phyloP scores from a whole-genome alignment of 1,140 invertebrate genomes.

The Periplaneta americana region DNA sequence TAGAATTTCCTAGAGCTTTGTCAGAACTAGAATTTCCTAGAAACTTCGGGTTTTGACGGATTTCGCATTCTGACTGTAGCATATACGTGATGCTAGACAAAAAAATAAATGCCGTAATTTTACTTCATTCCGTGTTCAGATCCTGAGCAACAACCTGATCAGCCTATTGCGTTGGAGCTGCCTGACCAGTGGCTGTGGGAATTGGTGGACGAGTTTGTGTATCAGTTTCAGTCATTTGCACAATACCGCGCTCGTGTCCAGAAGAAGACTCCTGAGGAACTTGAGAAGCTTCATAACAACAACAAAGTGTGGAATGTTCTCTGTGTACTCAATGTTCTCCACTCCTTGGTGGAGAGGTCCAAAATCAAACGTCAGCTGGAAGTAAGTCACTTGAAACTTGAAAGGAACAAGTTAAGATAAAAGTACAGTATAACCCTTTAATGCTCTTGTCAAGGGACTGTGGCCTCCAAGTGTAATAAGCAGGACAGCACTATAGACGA shows the following conservation, averaged over 20 bases:
- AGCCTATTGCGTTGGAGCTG: slow-evolving; percentile 85
- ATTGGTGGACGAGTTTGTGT: slow-evolving; percentile 95
- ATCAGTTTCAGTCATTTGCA: slow-evolving; percentile 93
- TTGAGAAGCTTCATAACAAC: slow-evolving; percentile 67
- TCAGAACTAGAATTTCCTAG: too few relatives aligned
- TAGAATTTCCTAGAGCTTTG: too few relatives aligned
- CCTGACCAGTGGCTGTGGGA: slow-evolving; percentile 99
- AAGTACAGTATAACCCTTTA: too few relatives aligned
- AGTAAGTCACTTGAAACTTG: slow-evolving; percentile 42
- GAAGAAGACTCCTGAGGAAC: slow-evolving; percentile 80
- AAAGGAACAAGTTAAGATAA: too few relatives aligned
- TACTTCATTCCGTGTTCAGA: slow-evolving; percentile 8
- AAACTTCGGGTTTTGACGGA: too few relatives aligned
- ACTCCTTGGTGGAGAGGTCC: slow-evolving; percentile 96
- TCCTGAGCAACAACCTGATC: slow-evolving; percentile 58
- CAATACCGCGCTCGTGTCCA: slow-evolving; percentile 85
- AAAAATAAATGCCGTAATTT: background rate
- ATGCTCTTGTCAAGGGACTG: too few relatives aligned
- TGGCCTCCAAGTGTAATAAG: too few relatives aligned
- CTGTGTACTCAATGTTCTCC: slow-evolving; percentile 95
- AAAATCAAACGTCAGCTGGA: slow-evolving; percentile 97
- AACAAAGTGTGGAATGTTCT: slow-evolving; percentile 98
- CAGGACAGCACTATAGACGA: too few relatives aligned
- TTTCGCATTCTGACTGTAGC: background rate
- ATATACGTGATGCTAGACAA: background rate